phyloP scores from a whole-genome alignment of 2,888 invertebrate species.

The Stenurella melanura region DNA sequence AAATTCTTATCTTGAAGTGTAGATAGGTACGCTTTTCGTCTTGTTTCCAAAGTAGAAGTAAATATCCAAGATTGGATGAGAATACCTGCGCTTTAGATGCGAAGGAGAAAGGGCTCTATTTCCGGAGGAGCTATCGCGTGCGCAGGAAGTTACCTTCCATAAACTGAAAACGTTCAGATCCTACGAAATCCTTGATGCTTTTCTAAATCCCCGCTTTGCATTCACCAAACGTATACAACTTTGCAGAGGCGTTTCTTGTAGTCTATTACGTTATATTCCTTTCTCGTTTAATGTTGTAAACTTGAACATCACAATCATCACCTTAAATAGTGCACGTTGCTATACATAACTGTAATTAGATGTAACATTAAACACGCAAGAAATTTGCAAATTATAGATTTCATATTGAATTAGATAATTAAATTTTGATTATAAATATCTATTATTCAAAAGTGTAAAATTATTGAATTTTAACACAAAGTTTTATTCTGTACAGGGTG shows the following conservation, averaged over 20 bases:
- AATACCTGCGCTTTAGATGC: conserved; percentile 51
- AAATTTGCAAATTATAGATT: background rate
- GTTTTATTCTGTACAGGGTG: too few species aligned
- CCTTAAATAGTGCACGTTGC: background rate
- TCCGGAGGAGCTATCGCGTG: conserved; percentile 65
- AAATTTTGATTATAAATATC: too few species aligned
- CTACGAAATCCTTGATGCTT: conserved; percentile 70
- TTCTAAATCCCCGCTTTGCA: conserved; percentile 71
- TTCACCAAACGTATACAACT: conserved; percentile 69
- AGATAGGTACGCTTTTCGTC: conserved; percentile 44
- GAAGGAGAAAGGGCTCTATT: conserved; percentile 59
- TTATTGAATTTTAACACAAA: too few species aligned
- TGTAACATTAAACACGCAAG: background rate
- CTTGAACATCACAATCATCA: conserved; percentile 1
- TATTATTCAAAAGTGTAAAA: too few species aligned
- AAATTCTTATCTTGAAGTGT: conserved; percentile 58
- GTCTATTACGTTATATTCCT: conserved; percentile 34
- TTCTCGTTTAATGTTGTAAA: conserved; percentile 17
- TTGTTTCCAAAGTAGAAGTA: conserved; percentile 48
- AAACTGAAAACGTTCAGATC: conserved; percentile 70
- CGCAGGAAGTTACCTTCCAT: conserved; percentile 70
- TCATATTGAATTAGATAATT: too few species aligned
- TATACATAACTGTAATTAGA: background rate
- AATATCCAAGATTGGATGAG: conserved; percentile 47
- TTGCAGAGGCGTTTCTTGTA: conserved; percentile 50